These are phyloP conservation scores for Piliocolobus tephrosceles DNA, from an alignment of 2,113 vertebrate genomes.

Conservation along the genomic window DNA sequence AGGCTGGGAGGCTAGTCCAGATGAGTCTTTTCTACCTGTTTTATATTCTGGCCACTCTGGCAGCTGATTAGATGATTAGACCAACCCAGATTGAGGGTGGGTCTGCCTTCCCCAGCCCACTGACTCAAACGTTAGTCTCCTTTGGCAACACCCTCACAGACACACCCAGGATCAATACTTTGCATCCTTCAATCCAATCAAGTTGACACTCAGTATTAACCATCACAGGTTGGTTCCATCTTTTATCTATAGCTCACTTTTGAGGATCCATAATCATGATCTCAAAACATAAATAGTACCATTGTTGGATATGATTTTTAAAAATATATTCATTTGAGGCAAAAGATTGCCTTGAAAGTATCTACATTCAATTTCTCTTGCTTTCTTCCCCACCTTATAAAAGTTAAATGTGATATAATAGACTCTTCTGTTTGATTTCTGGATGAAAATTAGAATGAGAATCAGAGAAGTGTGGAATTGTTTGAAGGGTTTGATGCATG, in stretches of 20 bases:
- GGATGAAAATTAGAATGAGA: not conserved
- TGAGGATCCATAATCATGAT: not conserved
- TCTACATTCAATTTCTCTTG: not conserved
- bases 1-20: too few relatives aligned
- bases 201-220: too few relatives aligned
- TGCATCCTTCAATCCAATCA: too few relatives aligned
- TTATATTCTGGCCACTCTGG: too few relatives aligned
- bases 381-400: not conserved
- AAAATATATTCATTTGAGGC: not conserved
- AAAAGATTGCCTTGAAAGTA: not conserved
- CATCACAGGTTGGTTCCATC: not conserved
- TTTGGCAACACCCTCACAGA: too few relatives aligned
- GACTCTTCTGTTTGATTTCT: constrained; percentile 15
- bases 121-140: too few relatives aligned
- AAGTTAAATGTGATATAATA: not conserved
- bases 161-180: too few relatives aligned
- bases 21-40: too few relatives aligned
- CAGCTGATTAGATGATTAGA: too few relatives aligned
- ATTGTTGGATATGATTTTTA: not conserved
- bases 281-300: not conserved
- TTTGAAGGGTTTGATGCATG: constrained; percentile 1
- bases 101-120: too few relatives aligned
- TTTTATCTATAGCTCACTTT: not conserved
- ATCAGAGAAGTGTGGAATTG: not conserved
- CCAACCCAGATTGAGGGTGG: too few relatives aligned